These are phyloP conservation scores for Mylabris phalerata DNA, from an alignment of 1,140 invertebrate species.

Conservation along the genomic window DNA sequence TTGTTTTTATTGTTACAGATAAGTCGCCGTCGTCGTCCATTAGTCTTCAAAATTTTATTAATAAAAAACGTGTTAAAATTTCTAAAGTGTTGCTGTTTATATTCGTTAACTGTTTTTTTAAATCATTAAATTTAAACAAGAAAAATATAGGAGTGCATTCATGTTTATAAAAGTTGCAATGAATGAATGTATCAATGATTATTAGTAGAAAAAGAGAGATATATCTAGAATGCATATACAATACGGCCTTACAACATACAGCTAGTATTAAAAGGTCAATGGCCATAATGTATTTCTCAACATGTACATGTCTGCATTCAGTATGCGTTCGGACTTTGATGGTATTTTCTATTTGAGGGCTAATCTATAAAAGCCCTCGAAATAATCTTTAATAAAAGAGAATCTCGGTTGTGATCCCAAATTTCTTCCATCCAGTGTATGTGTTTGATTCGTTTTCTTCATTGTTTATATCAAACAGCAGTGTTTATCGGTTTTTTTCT, in stretches of 20 bases:
- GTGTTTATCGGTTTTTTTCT: too few relatives aligned
- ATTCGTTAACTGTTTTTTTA: slow-evolving; percentile 9
- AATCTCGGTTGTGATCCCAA: slow-evolving; percentile 21
- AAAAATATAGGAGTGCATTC: slow-evolving; percentile 11
- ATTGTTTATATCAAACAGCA: neutral
- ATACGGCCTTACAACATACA: slow-evolving; percentile 15
- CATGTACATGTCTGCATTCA: slow-evolving; percentile 19
- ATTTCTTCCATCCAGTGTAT: slow-evolving; percentile 22
- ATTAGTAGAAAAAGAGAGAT: slow-evolving; percentile 25
- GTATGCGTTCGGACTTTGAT: slow-evolving; percentile 19
- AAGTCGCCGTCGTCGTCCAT: slow-evolving; percentile 21
- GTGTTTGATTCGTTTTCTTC: neutral
- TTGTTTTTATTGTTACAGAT: slow-evolving; percentile 19
- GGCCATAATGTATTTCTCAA: slow-evolving; percentile 25
- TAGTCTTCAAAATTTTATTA: slow-evolving; percentile 17
- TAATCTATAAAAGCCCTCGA: neutral
- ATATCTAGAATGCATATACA: slow-evolving; percentile 7
- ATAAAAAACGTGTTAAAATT: slow-evolving; percentile 10
- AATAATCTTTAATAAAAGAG: slow-evolving; percentile 3
- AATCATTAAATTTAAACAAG: slow-evolving; percentile 1
- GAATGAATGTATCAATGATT: slow-evolving; percentile 17
- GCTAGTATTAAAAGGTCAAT: slow-evolving; percentile 28
- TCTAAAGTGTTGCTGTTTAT: slow-evolving; percentile 14
- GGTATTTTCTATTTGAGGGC: slow-evolving; percentile 6
- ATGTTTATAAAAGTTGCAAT: slow-evolving; percentile 12